A percentile compares a stretch with the other conserved stretches of the same genome.
Evolutionary conservation across 2,113 vertebrate species (phyloP).

Genomic region (Mobula hypostoma): DNA sequence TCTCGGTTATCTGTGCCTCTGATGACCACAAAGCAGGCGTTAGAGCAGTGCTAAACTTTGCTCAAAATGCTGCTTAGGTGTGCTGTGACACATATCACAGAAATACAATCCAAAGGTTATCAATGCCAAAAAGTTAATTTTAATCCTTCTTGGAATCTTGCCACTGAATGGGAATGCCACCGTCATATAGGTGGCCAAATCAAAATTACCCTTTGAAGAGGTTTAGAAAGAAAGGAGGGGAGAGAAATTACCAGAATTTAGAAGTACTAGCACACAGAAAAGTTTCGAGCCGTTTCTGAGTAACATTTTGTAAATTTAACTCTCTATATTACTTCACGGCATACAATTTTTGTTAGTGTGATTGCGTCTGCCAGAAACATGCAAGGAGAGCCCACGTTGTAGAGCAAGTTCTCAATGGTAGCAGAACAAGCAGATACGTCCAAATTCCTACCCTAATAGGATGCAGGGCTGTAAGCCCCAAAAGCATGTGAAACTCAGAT

Average conservation of each 20-base stretch:
- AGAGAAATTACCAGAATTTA: no score
- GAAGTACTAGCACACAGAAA: neutral
- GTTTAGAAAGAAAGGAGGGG: neutral
- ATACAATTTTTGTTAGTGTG: neutral
- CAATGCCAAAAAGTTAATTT: neutral
- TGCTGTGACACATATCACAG: neutral
- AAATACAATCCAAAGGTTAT: neutral
- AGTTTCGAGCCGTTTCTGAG: neutral
- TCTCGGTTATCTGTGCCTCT: neutral
- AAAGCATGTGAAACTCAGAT: neutral
- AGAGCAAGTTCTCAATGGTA: neutral
- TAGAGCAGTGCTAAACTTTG: neutral
- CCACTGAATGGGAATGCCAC: neutral
- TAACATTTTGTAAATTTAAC: neutral
- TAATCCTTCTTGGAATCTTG: neutral
- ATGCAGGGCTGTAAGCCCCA: neutral
- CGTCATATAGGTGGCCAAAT: neutral
- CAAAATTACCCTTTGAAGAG: neutral
- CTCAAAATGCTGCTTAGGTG: neutral
- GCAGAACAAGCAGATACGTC: neutral
- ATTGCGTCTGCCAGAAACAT: neutral
- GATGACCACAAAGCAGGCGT: neutral
- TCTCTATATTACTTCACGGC: neutral
- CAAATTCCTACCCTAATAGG: neutral
- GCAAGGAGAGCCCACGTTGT: neutral